Conservation (phyloP, 2,797 vertebrate species). For the Vultur gryphus region DNA sequence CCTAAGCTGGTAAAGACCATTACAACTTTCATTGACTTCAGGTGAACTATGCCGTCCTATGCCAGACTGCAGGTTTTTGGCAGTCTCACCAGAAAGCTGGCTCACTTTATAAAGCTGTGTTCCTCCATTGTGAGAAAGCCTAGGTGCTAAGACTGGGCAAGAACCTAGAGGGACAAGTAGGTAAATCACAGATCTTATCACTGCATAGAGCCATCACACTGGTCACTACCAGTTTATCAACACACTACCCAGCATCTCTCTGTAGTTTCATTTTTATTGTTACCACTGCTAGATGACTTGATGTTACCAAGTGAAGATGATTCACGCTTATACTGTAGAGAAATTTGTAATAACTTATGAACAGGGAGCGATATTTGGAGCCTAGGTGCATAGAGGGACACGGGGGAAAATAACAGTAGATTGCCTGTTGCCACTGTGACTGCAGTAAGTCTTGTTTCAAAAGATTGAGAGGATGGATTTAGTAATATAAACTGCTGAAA, state of each 20-base stretch:
- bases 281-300: neutral
- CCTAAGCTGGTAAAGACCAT: neutral
- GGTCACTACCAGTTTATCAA: neutral
- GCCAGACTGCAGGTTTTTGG: neutral
- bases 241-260: neutral
- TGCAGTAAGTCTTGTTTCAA: conserved; percentile 45
- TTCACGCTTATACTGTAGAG: neutral
- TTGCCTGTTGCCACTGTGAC: conserved; percentile 28
- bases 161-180: neutral
- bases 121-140: neutral
- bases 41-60: neutral
- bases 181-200: neutral
- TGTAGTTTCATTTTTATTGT: conserved; percentile 18
- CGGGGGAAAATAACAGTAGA: conserved; percentile 1
- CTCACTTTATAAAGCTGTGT: neutral
- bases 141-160: neutral
- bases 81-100: neutral
- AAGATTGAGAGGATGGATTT: conserved; percentile 9
- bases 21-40: neutral
- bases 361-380: conserved; percentile 41
- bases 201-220: neutral
- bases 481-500: conserved; percentile 43
- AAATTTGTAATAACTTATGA: conserved; percentile 25
- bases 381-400: neutral
- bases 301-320: conserved; percentile 39